Base-by-base conservation (phyloP, 2,797 vertebrate genomes). In the Botia kubotai region DNA sequence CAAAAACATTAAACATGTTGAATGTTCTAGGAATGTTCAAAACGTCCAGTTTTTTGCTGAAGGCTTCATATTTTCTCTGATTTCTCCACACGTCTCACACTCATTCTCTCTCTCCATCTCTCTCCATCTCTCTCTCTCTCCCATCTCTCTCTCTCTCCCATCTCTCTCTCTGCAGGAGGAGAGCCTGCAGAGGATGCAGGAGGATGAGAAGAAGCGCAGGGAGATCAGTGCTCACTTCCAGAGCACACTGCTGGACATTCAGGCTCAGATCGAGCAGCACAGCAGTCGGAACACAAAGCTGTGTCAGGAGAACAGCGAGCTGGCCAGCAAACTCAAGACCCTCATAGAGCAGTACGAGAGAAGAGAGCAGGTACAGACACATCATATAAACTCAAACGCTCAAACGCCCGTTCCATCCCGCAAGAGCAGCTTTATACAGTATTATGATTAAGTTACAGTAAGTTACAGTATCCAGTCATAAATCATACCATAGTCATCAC, bases 171-270 rank as follows among this genome's bases (percentile, higher is more conserved):
- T 46, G 69, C 88, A 99, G 98, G 97, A 97, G 65, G 96, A 98
- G 88, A 95, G 93, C 1, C 91, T 97, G 58, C 94, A 94, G 84
- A 90, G 94, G 78, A 93, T 93, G 85, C 90, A 92, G 14, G 96
- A 97, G 85, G 98, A 99, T 5, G 97, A 98, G 83, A 93, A 94
- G 90, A 98, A 97, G 91, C 93, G 97, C 77, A 94, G 90, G 60
- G 97, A 98, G 90, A 97, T 98, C 89, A 95, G 93, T 0, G 86
- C 80, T 79, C 96, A 98, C 88, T 99, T 99, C 91, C 97, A 99
- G 93, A 91, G 78, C 33, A 97, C 95, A 0, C 93, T 99, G 87
- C 92, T 89, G 0, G 98, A 99, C 63, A 99, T 99, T 89, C 97
- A 99, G 92, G 86, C 86, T 50, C 97, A 99, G 93, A 99, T 99